A percentile compares a stretch with the other conserved stretches of the same genome.
Conservation (phyloP, 2,888 invertebrate species). For the Xanthorhoe designata region DNA sequence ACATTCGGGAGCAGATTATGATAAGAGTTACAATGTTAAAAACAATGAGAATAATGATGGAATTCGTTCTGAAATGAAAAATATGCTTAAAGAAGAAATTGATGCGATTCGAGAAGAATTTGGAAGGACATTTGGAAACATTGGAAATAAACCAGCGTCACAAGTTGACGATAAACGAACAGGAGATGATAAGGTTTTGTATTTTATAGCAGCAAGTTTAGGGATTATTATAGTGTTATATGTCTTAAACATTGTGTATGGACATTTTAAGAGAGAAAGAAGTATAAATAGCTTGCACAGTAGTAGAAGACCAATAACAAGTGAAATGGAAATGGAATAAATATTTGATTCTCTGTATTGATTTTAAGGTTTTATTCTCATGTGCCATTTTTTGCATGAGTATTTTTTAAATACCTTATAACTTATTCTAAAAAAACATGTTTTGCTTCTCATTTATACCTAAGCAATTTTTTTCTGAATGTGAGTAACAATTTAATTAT, state of each 20-base stretch:
- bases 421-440: no score
- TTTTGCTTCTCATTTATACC: no score
- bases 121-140: constrained; percentile 14
- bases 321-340: constrained; percentile 34
- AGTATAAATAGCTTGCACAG: constrained; percentile 12
- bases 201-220: constrained; percentile 38
- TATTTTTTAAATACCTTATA: no score
- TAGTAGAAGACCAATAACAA: constrained; percentile 27
- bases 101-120: constrained; percentile 36
- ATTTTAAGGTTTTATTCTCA: background rate
- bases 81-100: constrained; percentile 38
- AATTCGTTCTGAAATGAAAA: constrained; percentile 34
- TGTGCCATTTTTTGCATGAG: no score
- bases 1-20: background rate
- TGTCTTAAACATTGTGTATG: constrained; percentile 13
- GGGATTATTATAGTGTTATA: constrained; percentile 32
- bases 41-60: constrained; percentile 14
- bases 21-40: background rate
- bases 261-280: constrained; percentile 7
- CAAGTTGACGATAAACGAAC: constrained; percentile 14
- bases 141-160: constrained; percentile 19
- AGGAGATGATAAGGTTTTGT: constrained; percentile 26
- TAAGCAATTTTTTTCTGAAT: no score
- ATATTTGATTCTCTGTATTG: background rate
- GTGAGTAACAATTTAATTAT: no score